A percentile compares a stretch with the other conserved stretches of the same genome.
phyloP scores from a whole-genome alignment of 2,113 vertebrate species.

The Mesocricetus auratus region DNA sequence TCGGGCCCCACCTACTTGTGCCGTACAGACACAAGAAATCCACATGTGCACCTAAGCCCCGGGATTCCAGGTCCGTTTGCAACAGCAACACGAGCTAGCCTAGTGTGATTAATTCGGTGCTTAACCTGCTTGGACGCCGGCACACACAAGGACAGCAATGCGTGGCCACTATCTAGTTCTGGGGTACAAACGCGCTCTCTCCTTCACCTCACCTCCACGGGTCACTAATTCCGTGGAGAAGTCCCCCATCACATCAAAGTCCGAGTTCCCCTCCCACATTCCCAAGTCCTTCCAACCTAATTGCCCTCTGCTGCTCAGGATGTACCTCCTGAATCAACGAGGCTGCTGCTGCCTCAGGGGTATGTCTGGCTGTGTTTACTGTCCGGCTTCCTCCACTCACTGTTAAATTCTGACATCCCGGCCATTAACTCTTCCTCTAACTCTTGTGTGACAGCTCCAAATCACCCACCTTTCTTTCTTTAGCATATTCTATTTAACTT shows the following conservation, averaged over 20 bases:
- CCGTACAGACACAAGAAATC: not conserved
- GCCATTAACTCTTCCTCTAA: not conserved
- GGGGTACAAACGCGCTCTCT: not conserved
- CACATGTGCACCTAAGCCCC: not conserved
- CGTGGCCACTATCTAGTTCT: not conserved
- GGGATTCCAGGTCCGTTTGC: not conserved
- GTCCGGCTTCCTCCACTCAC: not conserved
- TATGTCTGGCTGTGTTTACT: not conserved
- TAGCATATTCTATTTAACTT: not conserved
- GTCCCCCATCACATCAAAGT: not conserved
- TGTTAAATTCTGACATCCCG: not conserved
- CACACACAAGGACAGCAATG: not conserved
- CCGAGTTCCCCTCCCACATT: conserved; percentile 16
- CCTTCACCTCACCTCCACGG: not conserved
- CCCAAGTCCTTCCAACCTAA: not conserved
- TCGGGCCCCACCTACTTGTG: not conserved
- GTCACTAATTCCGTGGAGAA: conserved; percentile 21
- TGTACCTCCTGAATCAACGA: not conserved
- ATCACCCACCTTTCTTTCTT: not conserved
- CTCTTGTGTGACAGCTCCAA: not conserved
- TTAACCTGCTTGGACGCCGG: not conserved
- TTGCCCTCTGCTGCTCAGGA: not conserved
- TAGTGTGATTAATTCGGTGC: not conserved
- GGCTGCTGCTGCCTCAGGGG: not conserved
- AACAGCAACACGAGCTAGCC: not conserved